Evolutionary conservation across 2,113 vertebrate genomes (phyloP).

Genomic region (Microtus richardsoni): DNA sequence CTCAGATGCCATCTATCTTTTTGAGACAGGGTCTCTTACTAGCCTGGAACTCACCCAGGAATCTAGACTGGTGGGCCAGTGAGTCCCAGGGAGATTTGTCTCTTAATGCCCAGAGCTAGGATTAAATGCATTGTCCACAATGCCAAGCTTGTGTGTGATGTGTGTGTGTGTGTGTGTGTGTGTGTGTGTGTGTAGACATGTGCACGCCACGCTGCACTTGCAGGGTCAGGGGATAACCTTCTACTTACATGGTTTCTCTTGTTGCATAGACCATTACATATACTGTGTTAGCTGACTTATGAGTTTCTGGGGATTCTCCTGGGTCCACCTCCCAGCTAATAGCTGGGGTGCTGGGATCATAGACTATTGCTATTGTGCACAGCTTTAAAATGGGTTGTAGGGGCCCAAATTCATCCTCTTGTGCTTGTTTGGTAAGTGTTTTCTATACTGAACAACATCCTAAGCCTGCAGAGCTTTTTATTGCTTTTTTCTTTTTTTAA

Average conservation of each 20-base stretch:
- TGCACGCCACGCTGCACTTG: not conserved
- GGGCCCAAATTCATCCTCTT: not conserved
- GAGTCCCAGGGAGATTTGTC: not conserved
- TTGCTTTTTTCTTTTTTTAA: too few species aligned
- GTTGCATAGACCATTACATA: not conserved
- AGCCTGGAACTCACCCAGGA: not conserved
- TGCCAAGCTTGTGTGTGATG: not conserved
- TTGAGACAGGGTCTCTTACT: not conserved
- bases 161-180: not conserved
- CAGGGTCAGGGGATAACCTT: not conserved
- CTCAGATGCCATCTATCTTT: not conserved
- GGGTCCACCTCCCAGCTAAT: not conserved
- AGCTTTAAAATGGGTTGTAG: not conserved
- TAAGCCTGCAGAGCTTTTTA: not conserved
- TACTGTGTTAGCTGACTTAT: too few species aligned
- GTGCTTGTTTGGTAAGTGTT: not conserved
- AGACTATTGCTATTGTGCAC: not conserved
- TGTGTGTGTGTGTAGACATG: not conserved
- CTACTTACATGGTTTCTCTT: not conserved
- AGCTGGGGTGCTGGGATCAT: not conserved
- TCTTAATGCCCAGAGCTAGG: too few species aligned
- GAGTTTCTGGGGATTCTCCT: not conserved
- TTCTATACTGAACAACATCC: not conserved
- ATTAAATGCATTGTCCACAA: not conserved
- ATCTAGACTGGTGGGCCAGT: not conserved